These are phyloP conservation scores for Tyrophagus putrescentiae DNA, from an alignment of 1,140 invertebrate genomes.

Conservation along the genomic window DNA sequence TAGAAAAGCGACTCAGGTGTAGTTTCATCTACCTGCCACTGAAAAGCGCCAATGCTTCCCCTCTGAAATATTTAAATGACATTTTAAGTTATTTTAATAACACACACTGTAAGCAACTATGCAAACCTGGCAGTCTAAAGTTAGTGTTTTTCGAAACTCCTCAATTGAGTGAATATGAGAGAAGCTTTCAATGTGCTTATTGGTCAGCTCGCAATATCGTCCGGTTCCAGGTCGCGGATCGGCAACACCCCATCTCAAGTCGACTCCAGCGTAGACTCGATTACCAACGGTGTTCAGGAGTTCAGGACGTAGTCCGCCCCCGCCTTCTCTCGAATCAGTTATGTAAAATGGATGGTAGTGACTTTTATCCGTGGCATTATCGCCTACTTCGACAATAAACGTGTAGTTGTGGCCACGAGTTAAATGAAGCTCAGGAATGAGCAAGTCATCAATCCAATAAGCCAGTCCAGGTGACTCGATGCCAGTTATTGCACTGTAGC, in stretches of 20 bases:
- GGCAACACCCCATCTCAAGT: slow-evolving; percentile 1
- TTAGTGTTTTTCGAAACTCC: slow-evolving; percentile 66
- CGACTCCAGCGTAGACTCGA: slow-evolving; percentile 14
- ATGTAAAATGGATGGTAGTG: slow-evolving; percentile 91
- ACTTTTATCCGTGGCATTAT: slow-evolving; percentile 56
- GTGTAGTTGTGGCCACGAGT: slow-evolving; percentile 75
- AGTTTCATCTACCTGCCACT: slow-evolving; percentile 68
- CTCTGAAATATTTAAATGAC: slow-evolving; percentile 36
- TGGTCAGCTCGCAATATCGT: slow-evolving; percentile 60
- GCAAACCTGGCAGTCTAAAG: slow-evolving; percentile 53
- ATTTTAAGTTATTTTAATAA: not conserved
- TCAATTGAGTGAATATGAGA: slow-evolving; percentile 63
- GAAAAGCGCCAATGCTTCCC: slow-evolving; percentile 56
- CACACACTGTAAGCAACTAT: not conserved
- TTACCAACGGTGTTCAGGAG: slow-evolving; percentile 45
- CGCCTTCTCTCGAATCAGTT: slow-evolving; percentile 72
- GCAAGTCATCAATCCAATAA: slow-evolving; percentile 86
- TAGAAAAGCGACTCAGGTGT: slow-evolving; percentile 84
- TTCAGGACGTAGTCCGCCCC: slow-evolving; percentile 64
- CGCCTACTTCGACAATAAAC: slow-evolving; percentile 74
- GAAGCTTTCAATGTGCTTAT: slow-evolving; percentile 51
- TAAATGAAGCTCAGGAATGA: slow-evolving; percentile 82
- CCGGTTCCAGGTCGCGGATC: slow-evolving; percentile 35
- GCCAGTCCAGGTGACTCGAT: slow-evolving; percentile 83
- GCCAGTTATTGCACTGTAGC: slow-evolving; percentile 30